These are phyloP conservation scores for Julus scandinavius DNA, from an alignment of 2,888 invertebrate genomes.

Conservation along the genomic window DNA sequence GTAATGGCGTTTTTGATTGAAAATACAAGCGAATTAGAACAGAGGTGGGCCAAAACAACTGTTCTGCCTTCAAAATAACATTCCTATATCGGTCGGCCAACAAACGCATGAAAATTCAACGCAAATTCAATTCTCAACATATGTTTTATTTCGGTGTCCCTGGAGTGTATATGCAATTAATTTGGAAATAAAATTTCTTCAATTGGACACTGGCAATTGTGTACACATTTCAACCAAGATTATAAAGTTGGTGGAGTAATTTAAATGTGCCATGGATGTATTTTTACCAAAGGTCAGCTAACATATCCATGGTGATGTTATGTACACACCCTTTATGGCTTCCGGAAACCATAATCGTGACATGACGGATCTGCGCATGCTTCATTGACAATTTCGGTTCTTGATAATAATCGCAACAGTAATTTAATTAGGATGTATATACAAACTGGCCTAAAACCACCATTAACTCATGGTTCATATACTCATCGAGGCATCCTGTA, in stretches of 20 bases:
- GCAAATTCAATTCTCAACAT: background rate
- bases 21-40: background rate
- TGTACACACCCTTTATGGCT: background rate
- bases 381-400: too few relatives aligned
- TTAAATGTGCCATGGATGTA: background rate
- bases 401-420: too few relatives aligned
- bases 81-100: background rate
- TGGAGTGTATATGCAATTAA: background rate
- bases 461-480: too few relatives aligned
- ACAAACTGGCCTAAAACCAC: too few relatives aligned
- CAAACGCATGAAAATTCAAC: background rate
- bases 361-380: too few relatives aligned
- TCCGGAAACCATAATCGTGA: too few relatives aligned
- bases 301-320: background rate
- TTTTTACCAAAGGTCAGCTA: background rate
- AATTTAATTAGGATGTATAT: too few relatives aligned
- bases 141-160: background rate
- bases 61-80: background rate
- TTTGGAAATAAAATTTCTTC: background rate
- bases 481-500: too few relatives aligned
- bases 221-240: background rate
- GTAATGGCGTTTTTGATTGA: constrained; percentile 37
- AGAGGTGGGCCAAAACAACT: background rate
- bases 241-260: background rate
- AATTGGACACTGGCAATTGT: too few relatives aligned